A percentile compares a stretch with the other conserved stretches of the same genome.
phyloP scores from a whole-genome alignment of 2,113 vertebrate species.

The Ploceus nigricollis region DNA sequence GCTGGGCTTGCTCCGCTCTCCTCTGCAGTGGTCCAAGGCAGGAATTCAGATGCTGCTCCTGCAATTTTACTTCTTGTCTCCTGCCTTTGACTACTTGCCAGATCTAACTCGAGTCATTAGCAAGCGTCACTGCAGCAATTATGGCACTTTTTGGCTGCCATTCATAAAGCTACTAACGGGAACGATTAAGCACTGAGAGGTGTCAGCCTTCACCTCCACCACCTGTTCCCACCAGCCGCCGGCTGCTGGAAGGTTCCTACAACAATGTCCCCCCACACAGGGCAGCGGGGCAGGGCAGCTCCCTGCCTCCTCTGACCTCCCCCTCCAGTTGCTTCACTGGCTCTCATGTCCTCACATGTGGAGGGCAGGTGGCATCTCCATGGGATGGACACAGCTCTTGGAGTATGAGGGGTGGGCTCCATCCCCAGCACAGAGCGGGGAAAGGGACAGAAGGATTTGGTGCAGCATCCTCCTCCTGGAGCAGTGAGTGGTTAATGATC shows the following conservation, averaged over 20 bases:
- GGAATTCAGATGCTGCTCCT: neutral
- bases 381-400: neutral
- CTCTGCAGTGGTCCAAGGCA: neutral
- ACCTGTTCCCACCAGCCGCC: slow-evolving; percentile 20
- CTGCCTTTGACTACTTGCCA: slow-evolving; percentile 36
- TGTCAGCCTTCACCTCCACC: slow-evolving; percentile 48
- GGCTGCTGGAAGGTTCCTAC: neutral
- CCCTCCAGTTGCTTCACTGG: accelerated
- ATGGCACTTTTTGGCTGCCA: slow-evolving; percentile 59
- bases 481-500: neutral
- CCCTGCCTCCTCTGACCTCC: neutral
- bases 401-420: neutral
- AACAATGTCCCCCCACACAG: accelerated
- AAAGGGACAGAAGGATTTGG: neutral
- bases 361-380: neutral
- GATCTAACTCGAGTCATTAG: slow-evolving; percentile 53
- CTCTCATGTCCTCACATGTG: accelerated
- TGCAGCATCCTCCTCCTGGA: neutral
- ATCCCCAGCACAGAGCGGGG: neutral
- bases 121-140: slow-evolving; percentile 35
- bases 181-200: slow-evolving; percentile 19
- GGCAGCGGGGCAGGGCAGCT: neutral
- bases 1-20: neutral
- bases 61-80: neutral
- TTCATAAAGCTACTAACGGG: slow-evolving; percentile 45